These are phyloP conservation scores for Bombus affinis DNA, from an alignment of 1,140 invertebrate genomes.

Conservation along the genomic window DNA sequence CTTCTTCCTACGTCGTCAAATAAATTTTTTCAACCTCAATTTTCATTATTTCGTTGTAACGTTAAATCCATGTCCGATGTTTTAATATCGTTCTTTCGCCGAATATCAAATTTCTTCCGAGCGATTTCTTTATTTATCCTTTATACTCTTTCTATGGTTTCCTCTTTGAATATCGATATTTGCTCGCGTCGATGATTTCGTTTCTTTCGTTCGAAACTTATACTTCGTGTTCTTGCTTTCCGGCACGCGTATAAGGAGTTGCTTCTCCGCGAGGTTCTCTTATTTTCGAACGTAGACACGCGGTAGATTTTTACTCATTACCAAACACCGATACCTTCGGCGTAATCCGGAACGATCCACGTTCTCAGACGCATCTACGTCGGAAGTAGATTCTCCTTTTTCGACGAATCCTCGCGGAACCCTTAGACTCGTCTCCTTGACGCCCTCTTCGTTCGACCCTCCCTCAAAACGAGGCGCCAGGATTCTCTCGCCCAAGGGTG, in stretches of 20 bases:
- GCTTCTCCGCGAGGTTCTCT: too few species aligned
- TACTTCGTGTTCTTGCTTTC: too few species aligned
- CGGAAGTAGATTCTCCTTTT: slow-evolving; percentile 4
- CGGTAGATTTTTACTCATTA: too few species aligned
- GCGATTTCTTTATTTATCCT: background rate
- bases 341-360: too few species aligned
- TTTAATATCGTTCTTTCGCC: background rate
- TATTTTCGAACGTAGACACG: too few species aligned
- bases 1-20: background rate
- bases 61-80: background rate
- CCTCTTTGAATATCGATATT: too few species aligned
- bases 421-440: slow-evolving; percentile 41
- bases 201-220: too few species aligned
- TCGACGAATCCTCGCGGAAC: background rate
- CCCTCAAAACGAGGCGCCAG: slow-evolving; percentile 17
- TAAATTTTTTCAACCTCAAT: background rate
- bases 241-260: fast-evolving
- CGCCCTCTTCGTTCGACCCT: slow-evolving; percentile 45
- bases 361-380: background rate
- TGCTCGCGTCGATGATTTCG: too few species aligned
- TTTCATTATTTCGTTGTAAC: background rate
- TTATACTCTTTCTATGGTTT: background rate
- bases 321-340: too few species aligned
- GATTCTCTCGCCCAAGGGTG: slow-evolving; percentile 27
- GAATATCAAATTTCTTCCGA: background rate